Base-by-base conservation (phyloP, 2,888 invertebrate genomes). In the Trissolcus japonicus region DNA sequence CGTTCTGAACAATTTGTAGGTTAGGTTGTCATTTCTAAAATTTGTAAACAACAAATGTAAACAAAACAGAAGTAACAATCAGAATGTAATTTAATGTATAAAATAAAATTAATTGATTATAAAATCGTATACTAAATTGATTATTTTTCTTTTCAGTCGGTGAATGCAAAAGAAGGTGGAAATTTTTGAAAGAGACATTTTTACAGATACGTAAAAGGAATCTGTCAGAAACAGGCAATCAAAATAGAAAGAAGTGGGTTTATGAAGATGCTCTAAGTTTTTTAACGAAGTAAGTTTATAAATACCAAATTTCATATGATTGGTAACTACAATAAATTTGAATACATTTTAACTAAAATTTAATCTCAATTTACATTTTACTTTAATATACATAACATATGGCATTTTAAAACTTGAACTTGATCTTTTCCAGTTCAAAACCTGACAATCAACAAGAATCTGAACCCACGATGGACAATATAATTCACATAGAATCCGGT, bases 141-240 rank as follows among this genome's bases (percentile, higher is more conserved):
- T 1, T 40, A 13, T 29, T 67, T 16, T 75, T 19, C 29, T 65
- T 79, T 81, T 16, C 60, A 89, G 89, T 86, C 43, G 80, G 81
- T 0, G 88, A 88, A 87, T 85, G 87, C n/a, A 84, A 87, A 81
- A 77, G 86, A 3, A 83, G 85, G 67, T 89, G 88, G 88, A 88
- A 88, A 76, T 87, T 85, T 68, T 78, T 88, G 29, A 83, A 87
- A 3, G 88, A 88, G 57, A 87, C 87, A 0, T 88, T 87, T 59
- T 86, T 86, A 11, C 83, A 86, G 4, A 85, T 88, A 63, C 76
- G 87, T 13, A 89, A 88, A 61, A 85, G 85, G 54, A 87, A 87
- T 71, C 83, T 80, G 17, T 83, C 83, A 71, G 81, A 86, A 11
- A 41, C 19, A 1, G 81, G 84, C 1, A 86, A 79, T n/a, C 79